Base-by-base conservation (phyloP, 2,113 vertebrate species). In the Paratilapia polleni region DNA sequence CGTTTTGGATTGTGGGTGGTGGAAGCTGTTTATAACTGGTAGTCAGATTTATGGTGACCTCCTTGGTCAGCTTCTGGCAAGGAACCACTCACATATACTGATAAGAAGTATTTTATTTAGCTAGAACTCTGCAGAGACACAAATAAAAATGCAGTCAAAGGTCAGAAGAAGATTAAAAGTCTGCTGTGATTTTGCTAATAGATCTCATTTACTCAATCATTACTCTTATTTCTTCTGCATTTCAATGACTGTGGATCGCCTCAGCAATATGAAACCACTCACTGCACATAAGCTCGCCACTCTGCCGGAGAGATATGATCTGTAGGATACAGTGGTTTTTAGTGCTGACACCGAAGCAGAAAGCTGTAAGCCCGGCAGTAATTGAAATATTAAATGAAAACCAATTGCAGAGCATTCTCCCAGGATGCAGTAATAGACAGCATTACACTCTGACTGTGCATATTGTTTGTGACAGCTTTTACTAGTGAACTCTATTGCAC, bases 361-460 rank as follows among this genome's bases (percentile, higher is more conserved):
- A 76, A 66, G 49, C 59, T 76, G 57, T 24, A 66, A 83, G 52
- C 77, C 14, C 38, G 54, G 81, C 60, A 43, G 80, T 92, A 90
- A 92, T 87, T 93, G 83, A 92, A 93, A 92, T 87, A 91, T 90
- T 89, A 86, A 89, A 92, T 92, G 85, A 86, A 90, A 95, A 91
- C 62, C 85, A 85, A 84, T 91, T 88, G 34, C 70, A 77, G 78
- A 57, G 83, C 75, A 49, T 85, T 90, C 89, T 92, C 82, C 12
- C 17, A 70, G 59, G 85, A 87, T 86, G 85, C 91, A 47, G 80
- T 89, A 84, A 89, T 76, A 81, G 68, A 87, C 82, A 79, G 60
- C 83, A 79, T 87, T 82, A 80, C 49, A 86, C 63, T 66, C 59
- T 64, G 88, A 82, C 41, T 56, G 78, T 63, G 86, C 85, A 79